Percentiles rank a stretch among this genome's conserved stretches.
Evolutionary conservation across 2,888 invertebrate genomes (phyloP).

Genomic region (Altica lythri): DNA sequence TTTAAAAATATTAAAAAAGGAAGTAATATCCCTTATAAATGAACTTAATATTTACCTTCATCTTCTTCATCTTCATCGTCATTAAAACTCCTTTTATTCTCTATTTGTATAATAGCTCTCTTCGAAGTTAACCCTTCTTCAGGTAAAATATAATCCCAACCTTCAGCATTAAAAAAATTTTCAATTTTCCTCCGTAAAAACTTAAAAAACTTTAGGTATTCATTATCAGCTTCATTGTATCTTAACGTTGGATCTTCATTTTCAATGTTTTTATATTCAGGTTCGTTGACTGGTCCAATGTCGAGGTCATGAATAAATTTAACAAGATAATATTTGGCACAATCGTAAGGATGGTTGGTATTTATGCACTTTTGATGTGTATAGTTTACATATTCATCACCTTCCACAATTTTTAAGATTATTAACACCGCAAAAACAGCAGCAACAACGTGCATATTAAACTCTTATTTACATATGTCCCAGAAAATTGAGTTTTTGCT

Average conservation of each 20-base stretch:
- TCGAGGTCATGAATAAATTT: slow-evolving; percentile 3
- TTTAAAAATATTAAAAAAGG: too few relatives aligned
- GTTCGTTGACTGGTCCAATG: not conserved
- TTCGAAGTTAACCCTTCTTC: too few relatives aligned
- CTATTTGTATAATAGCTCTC: too few relatives aligned
- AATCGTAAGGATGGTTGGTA: not conserved
- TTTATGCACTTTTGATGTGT: not conserved
- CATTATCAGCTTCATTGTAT: not conserved
- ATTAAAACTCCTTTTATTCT: too few relatives aligned
- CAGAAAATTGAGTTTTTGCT: too few relatives aligned
- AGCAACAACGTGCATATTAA: too few relatives aligned
- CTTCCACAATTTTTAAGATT: too few relatives aligned
- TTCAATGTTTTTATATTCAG: not conserved
- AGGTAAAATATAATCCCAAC: slow-evolving; percentile 26
- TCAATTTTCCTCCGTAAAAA: slow-evolving; percentile 47
- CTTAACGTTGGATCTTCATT: not conserved
- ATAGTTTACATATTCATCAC: slow-evolving; percentile 2
- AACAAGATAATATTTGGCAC: slow-evolving; percentile 5
- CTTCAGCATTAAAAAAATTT: slow-evolving; percentile 16
- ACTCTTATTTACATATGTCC: too few relatives aligned
- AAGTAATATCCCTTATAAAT: too few relatives aligned
- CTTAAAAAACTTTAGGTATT: slow-evolving; percentile 46
- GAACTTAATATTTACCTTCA: too few relatives aligned
- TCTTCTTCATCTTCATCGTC: too few relatives aligned
- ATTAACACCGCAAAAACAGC: too few relatives aligned